These are phyloP conservation scores for Caenorhabditis uteleia DNA, from an alignment of 2,888 invertebrate genomes.

Conservation along the genomic window DNA sequence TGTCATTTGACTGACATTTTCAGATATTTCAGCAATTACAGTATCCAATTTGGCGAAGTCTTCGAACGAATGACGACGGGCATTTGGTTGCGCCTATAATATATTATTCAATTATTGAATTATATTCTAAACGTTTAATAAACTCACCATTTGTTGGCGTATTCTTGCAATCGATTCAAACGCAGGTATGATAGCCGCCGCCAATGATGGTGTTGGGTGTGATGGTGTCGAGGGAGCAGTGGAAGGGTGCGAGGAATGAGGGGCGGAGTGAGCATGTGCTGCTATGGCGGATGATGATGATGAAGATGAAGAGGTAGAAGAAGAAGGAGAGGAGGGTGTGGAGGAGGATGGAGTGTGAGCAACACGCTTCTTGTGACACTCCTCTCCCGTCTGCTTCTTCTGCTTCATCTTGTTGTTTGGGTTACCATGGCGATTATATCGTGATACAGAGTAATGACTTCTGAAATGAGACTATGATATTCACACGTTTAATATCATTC, in stretches of 20 bases:
- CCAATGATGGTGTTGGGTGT: neutral
- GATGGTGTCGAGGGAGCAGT: neutral
- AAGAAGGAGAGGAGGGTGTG: neutral
- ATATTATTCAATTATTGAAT: neutral
- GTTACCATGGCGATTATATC: neutral
- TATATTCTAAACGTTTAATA: too few species aligned
- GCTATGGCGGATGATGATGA: neutral
- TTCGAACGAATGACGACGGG: slow-evolving; percentile 35
- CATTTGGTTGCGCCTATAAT: too few species aligned
- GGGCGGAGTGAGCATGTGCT: too few species aligned
- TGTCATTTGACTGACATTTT: slow-evolving; percentile 21
- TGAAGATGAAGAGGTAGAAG: neutral
- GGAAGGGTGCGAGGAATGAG: neutral
- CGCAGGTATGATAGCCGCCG: neutral
- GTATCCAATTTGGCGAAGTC: slow-evolving; percentile 35
- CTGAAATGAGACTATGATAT: too few species aligned
- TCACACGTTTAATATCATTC: too few species aligned
- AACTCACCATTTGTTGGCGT: neutral
- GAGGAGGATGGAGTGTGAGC: neutral
- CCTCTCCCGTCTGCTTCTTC: neutral
- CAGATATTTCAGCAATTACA: slow-evolving; percentile 24
- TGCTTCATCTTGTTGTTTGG: too few species aligned
- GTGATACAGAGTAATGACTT: neutral
- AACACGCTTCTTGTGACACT: too few species aligned
- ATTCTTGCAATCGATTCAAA: neutral